Base-by-base conservation (phyloP, 2,113 vertebrate species). In the Rallus limicola region DNA sequence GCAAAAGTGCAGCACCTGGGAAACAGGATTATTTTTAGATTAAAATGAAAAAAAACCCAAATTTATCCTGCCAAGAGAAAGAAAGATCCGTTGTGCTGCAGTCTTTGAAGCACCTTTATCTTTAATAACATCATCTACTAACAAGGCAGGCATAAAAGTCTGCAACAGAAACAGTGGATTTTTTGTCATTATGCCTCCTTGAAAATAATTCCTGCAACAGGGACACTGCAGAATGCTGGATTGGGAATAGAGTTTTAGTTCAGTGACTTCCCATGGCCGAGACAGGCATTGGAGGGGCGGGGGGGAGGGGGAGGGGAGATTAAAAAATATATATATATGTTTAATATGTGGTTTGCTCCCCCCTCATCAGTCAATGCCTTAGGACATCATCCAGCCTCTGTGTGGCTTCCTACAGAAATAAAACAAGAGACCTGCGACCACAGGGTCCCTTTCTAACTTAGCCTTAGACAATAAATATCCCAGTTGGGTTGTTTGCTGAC, bases 11-110 rank as follows among this genome's bases (percentile, higher is more conserved):
- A 56, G 48, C 34, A 65, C 8, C 10, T 44, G 36, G 28, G 77
- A 88, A 86, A 81, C 1, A 20, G 7, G 16, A 29, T 13, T 75
- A 46, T 33, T 90, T 92, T 71, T 56, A 92, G 40, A 77, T 8
- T 48, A 42, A 68, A 71, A 65, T 8, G 28, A 40, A 92, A 69
- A 70, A 76, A 56, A 15, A n/a, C n/a, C 36, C 4, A 9, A 5
- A 31, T 44, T 10, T 17, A 65, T 70, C 74, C 52, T 88, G 48
- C 26, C 69, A 86, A 53, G 9, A 64, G 12, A 81, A 88, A 71
- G 36, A 78, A 31, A 63, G 18, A 31, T 64, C 44, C 0, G 0
- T 3, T 24, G 8, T 21, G 36, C 0, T 42, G 9, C 46, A 55
- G 21, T 33, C 64, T 92, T 40, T 65, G 11, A 87, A 65, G 13